Conservation (phyloP, 64 coral and sea anemone species). For the Actinia equina region DNA sequence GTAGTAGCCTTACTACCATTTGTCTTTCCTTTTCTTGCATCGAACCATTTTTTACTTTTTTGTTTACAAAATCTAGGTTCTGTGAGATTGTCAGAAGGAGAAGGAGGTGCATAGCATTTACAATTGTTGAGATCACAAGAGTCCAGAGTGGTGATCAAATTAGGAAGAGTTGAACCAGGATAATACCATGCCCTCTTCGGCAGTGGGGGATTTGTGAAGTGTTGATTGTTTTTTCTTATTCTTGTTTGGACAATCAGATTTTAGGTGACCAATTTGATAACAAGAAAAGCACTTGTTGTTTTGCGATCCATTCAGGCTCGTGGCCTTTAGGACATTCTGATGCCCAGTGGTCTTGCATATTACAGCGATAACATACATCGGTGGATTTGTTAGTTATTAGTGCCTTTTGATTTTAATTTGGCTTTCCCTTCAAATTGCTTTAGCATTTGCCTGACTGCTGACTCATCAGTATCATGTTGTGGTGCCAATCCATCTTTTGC, state of each 20-base stretch:
- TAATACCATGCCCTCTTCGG: background rate
- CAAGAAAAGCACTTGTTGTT: background rate
- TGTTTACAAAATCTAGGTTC: slow-evolving; percentile 42
- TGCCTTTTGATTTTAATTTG: background rate
- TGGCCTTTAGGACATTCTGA: background rate
- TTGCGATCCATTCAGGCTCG: background rate
- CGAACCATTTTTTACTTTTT: background rate
- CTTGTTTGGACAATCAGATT: slow-evolving; percentile 3
- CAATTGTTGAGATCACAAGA: too few relatives aligned
- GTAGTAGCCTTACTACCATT: slow-evolving; percentile 50
- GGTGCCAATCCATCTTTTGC: slow-evolving; percentile 28
- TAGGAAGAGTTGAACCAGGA: too few relatives aligned
- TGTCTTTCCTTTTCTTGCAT: slow-evolving; percentile 27
- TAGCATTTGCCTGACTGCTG: slow-evolving; percentile 30
- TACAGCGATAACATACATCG: slow-evolving; percentile 22
- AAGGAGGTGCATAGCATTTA: too few relatives aligned
- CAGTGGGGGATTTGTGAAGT: background rate
- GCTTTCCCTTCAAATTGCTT: background rate
- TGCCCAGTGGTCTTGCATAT: slow-evolving; percentile 35
- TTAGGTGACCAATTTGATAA: background rate
- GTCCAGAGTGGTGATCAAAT: too few relatives aligned
- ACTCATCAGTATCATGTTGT: slow-evolving; percentile 9
- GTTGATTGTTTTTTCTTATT: too few relatives aligned
- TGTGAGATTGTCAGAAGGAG: background rate
- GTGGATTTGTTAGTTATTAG: background rate